phyloP scores from a whole-genome alignment of 2,113 vertebrate species.

The Myrmophylax atrothorax region DNA sequence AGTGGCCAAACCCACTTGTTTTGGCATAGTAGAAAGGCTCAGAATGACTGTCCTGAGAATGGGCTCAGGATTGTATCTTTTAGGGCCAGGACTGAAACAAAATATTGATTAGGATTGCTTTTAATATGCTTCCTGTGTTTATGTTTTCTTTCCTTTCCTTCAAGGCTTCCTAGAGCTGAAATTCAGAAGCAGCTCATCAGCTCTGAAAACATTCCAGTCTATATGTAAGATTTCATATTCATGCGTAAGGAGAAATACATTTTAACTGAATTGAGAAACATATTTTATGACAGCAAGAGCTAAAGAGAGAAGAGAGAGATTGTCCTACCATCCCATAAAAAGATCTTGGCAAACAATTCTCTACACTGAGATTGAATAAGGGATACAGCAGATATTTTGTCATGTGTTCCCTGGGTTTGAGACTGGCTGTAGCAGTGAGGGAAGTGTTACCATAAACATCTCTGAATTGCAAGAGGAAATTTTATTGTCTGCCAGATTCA shows the following conservation, averaged over 20 bases:
- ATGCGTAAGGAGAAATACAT: not conserved
- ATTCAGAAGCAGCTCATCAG: not conserved
- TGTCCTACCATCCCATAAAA: not conserved
- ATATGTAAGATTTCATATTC: not conserved
- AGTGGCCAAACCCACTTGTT: not conserved
- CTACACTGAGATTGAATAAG: not conserved
- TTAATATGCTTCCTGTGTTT: not conserved
- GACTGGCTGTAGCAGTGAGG: not conserved
- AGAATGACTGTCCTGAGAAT: not conserved
- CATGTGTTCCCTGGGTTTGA: not conserved
- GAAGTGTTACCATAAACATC: constrained; percentile 53
- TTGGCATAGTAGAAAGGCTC: not conserved
- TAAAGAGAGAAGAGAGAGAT: not conserved
- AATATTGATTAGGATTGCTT: not conserved
- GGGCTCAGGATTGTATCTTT: not conserved
- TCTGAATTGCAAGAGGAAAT: not conserved
- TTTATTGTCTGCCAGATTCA: constrained; percentile 59
- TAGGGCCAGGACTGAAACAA: not conserved
- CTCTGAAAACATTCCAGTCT: not conserved
- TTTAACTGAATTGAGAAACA: not conserved
- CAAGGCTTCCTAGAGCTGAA: not conserved
- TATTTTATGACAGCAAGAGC: not conserved
- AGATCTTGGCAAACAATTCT: not conserved
- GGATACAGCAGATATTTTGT: not conserved
- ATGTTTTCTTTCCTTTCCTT: not conserved